Conservation (phyloP, 2,888 invertebrate genomes). For the Platycheirus rosarum region DNA sequence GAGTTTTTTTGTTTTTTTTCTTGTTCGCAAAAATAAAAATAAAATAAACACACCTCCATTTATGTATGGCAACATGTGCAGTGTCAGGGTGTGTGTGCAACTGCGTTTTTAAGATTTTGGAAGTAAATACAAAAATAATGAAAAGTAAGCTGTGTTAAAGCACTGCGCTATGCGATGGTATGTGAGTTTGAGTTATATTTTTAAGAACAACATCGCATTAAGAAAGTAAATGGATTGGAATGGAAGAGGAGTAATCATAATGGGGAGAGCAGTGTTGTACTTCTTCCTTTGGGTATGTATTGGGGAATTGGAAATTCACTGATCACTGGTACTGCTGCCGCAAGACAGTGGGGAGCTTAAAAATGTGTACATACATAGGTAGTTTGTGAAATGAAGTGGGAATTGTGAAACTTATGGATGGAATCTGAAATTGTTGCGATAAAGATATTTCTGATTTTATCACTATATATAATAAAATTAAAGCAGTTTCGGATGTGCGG, state of each 20-base stretch:
- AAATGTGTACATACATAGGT: no score
- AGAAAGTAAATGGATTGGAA: slow-evolving; percentile 46
- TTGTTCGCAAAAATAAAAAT: slow-evolving; percentile 39
- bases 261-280: slow-evolving; percentile 18
- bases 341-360: slow-evolving; percentile 13
- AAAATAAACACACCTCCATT: slow-evolving; percentile 38
- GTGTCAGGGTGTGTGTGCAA: slow-evolving; percentile 61
- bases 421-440: no score
- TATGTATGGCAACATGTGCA: slow-evolving; percentile 54
- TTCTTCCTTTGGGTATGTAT: slow-evolving; percentile 14
- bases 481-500: no score
- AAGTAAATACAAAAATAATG: slow-evolving; percentile 51
- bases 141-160: slow-evolving; percentile 24
- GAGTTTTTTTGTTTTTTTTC: slow-evolving; percentile 29
- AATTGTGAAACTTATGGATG: slow-evolving; percentile 18
- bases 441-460: no score
- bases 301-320: slow-evolving; percentile 15
- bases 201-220: slow-evolving; percentile 49
- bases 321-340: not conserved
- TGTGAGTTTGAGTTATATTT: slow-evolving; percentile 61
- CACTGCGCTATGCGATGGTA: slow-evolving; percentile 38
- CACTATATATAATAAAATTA: no score
- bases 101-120: slow-evolving; percentile 72
- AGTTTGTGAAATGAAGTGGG: not conserved
- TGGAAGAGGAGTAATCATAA: slow-evolving; percentile 36